Evolutionary conservation across 2,113 vertebrate species (phyloP).

Genomic region (Spea bombifrons): DNA sequence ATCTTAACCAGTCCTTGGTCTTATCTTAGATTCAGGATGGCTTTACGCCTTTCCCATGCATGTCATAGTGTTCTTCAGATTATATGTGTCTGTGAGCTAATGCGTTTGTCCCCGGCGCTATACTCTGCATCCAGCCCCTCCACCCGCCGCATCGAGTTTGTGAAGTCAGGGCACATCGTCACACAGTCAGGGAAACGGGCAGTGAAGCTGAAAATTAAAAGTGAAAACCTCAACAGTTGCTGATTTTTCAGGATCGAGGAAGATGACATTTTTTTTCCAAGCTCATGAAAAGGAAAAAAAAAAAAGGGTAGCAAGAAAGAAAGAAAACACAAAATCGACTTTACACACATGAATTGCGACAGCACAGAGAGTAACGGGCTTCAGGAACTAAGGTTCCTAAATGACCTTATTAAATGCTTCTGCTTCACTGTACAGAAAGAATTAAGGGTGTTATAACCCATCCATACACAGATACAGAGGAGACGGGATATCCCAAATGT

Average conservation of each 20-base stretch:
- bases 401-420: constrained; percentile 31
- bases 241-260: constrained; percentile 27
- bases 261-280: constrained; percentile 22
- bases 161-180: constrained; percentile 41
- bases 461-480: neutral
- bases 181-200: constrained; percentile 25
- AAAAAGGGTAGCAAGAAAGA: neutral
- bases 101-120: constrained; percentile 5
- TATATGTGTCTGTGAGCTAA: neutral
- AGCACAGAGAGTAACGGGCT: constrained; percentile 12
- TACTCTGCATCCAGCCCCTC: neutral
- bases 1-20: too few species aligned
- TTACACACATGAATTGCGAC: constrained; percentile 33
- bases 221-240: constrained; percentile 42
- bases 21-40: too few species aligned
- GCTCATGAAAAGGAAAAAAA: constrained; percentile 14
- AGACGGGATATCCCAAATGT: too few species aligned
- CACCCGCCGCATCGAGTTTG: constrained; percentile 3
- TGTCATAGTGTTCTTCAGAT: neutral
- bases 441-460: constrained; percentile 1
- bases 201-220: constrained; percentile 45
- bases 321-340: constrained; percentile 31
- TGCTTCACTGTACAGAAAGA: neutral
- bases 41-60: too few species aligned
- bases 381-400: constrained; percentile 11